phyloP scores from a whole-genome alignment of 2,113 vertebrate species.

The Neodontobutis hainanensis region DNA sequence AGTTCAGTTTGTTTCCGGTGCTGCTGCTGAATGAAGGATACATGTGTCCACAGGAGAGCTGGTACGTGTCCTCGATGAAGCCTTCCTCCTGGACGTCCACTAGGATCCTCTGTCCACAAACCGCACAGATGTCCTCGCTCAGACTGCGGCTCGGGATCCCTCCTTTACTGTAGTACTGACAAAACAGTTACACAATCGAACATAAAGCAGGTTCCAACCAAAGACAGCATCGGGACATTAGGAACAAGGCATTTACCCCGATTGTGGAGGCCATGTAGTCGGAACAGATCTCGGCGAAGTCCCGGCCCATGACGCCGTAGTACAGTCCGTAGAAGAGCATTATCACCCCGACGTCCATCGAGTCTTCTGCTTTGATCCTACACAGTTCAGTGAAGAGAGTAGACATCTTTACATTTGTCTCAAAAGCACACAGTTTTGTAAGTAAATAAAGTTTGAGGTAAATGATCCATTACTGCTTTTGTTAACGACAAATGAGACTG shows the following conservation, averaged over 20 bases:
- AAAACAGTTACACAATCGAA: neutral
- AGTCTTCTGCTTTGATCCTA: constrained; percentile 78
- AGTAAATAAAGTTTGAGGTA: too few species aligned
- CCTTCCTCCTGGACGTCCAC: constrained; percentile 81
- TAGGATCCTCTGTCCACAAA: constrained; percentile 80
- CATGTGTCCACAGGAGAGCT: constrained; percentile 82
- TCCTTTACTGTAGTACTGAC: constrained; percentile 78
- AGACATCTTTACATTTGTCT: too few species aligned
- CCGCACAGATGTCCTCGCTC: constrained; percentile 64
- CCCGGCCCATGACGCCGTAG: constrained; percentile 73
- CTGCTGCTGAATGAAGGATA: constrained; percentile 74
- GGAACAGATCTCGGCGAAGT: constrained; percentile 80
- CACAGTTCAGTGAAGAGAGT: too few species aligned
- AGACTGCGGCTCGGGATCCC: constrained; percentile 77
- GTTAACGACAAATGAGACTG: too few species aligned
- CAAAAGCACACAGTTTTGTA: too few species aligned
- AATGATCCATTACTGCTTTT: too few species aligned
- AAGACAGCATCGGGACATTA: neutral
- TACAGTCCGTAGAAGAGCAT: constrained; percentile 80
- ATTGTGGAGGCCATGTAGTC: constrained; percentile 79
- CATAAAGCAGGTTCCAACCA: neutral
- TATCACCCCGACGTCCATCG: constrained; percentile 74
- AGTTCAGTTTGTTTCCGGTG: too few species aligned
- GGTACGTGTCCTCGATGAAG: constrained; percentile 82
- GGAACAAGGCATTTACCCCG: constrained; percentile 48